phyloP scores from a whole-genome alignment of 1,140 invertebrate species.

The Brachionus sp. region DNA sequence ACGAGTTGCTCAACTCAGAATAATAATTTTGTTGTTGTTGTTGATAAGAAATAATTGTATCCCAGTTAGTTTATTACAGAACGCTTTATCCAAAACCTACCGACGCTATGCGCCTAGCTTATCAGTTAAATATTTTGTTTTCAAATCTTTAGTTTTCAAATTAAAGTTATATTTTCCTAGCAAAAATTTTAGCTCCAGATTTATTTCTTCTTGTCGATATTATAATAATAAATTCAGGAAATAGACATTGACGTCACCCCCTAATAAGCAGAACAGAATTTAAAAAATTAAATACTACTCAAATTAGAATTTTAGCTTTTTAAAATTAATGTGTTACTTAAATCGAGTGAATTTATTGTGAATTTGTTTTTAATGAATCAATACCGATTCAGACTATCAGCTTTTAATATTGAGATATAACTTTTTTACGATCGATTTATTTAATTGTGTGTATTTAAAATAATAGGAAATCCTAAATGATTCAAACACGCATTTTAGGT shows the following conservation, averaged over 20 bases:
- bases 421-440: neutral
- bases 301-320: neutral
- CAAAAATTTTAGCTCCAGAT: neutral
- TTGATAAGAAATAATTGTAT: neutral
- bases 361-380: neutral
- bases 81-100: neutral
- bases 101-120: neutral
- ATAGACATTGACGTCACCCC: neutral
- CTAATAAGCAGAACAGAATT: neutral
- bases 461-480: neutral
- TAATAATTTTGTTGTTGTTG: neutral
- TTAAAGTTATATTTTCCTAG: neutral
- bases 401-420: neutral
- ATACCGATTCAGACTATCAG: neutral
- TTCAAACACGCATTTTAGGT: neutral
- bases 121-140: neutral
- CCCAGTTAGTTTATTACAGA: neutral
- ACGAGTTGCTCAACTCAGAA: neutral
- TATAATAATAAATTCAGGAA: conserved; percentile 5
- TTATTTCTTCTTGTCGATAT: neutral
- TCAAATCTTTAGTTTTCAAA: conserved; percentile 4
- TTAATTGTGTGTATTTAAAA: neutral
- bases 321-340: neutral
- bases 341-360: neutral
- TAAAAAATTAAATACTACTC: neutral